Conservation (phyloP, 2,888 invertebrate genomes). For the Carabus problematicus region DNA sequence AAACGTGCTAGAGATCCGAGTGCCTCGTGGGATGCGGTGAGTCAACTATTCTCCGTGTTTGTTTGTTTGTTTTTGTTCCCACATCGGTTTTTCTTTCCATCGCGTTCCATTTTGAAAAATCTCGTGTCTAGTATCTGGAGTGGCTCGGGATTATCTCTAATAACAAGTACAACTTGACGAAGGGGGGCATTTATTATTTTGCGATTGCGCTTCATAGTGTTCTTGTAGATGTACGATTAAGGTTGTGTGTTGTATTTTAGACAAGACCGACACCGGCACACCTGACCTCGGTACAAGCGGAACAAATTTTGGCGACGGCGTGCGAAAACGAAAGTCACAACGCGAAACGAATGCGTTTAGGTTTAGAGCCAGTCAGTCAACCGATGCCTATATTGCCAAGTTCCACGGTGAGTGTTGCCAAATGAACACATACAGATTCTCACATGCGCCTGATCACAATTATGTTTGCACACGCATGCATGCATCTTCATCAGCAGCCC, state of each 20-base stretch:
- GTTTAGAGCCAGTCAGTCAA: constrained; percentile 92
- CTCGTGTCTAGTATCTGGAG: no score
- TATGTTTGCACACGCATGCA: not conserved
- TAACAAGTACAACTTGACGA: no score
- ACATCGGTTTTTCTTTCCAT: not conserved
- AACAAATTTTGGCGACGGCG: constrained; percentile 93
- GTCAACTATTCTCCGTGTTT: constrained; percentile 56
- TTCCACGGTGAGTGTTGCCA: constrained; percentile 64
- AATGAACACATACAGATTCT: not conserved
- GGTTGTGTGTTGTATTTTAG: constrained; percentile 60
- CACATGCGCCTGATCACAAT: not conserved
- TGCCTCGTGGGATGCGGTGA: constrained; percentile 87
- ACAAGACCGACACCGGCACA: constrained; percentile 95
- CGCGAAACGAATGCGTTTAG: constrained; percentile 95
- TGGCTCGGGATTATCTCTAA: no score
- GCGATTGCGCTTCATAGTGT: not conserved
- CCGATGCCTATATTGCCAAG: constrained; percentile 81
- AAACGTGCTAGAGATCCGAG: constrained; percentile 87
- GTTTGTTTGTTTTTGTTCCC: not conserved
- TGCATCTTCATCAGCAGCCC: not conserved
- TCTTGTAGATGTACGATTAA: constrained; percentile 5
- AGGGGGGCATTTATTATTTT: no score
- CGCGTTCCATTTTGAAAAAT: no score
- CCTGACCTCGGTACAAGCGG: constrained; percentile 94
- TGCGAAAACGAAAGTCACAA: constrained; percentile 98